These are phyloP conservation scores for Microtus ochrogaster DNA, from an alignment of 2,113 vertebrate species.

Conservation along the genomic window DNA sequence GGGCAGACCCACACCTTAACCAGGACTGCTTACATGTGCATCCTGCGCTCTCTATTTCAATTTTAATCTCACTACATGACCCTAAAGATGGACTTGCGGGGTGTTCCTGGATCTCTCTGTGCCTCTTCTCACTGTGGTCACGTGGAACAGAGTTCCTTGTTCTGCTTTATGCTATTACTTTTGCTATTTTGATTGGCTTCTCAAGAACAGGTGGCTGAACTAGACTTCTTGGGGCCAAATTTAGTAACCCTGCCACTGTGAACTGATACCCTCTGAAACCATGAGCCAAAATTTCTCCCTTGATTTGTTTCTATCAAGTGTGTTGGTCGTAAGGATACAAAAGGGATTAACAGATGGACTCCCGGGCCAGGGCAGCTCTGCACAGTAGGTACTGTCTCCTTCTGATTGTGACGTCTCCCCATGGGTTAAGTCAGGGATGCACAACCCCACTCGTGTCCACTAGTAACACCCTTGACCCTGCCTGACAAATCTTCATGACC, in stretches of 20 bases:
- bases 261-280: background rate
- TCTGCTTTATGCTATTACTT: background rate
- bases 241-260: background rate
- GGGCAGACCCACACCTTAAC: background rate
- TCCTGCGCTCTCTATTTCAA: background rate
- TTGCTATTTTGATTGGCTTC: background rate
- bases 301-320: background rate
- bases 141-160: too few relatives aligned
- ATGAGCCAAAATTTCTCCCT: background rate
- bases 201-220: background rate
- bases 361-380: background rate
- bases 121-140: background rate
- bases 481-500: background rate
- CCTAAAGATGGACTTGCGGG: background rate
- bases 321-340: background rate
- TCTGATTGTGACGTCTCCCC: accelerated
- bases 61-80: background rate
- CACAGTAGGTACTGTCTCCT: background rate
- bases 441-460: background rate
- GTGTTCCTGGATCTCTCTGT: background rate
- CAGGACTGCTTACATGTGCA: background rate
- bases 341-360: too few relatives aligned
- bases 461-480: background rate
- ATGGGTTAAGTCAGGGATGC: background rate
- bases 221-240: background rate